Evolutionary conservation across 2,888 invertebrate species (phyloP).

Genomic region (Leptopterna dolabrata): DNA sequence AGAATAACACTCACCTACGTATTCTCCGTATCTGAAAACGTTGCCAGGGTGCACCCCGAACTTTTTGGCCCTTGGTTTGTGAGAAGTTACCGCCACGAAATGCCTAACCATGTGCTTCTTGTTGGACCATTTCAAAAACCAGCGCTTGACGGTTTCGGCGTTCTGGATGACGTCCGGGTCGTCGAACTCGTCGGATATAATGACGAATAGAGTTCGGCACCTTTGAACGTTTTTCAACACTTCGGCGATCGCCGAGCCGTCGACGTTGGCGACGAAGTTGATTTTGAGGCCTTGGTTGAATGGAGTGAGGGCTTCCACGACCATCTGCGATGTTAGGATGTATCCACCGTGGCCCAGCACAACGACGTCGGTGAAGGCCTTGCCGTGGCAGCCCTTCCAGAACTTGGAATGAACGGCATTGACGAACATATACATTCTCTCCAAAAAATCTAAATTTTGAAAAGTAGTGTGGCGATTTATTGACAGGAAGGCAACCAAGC

Average conservation of each 20-base stretch:
- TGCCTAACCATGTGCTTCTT: slow-evolving; percentile 71
- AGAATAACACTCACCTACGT: slow-evolving; percentile 93
- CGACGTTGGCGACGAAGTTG: slow-evolving; percentile 99
- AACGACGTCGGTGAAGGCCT: slow-evolving; percentile 94
- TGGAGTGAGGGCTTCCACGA: slow-evolving; percentile 95
- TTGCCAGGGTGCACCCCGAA: slow-evolving; percentile 84
- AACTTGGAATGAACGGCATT: slow-evolving; percentile 70
- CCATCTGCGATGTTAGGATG: slow-evolving; percentile 92
- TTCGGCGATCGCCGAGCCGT: slow-evolving; percentile 97
- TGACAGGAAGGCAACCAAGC: too few species aligned
- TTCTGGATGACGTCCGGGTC: slow-evolving; percentile 99
- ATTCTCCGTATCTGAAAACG: slow-evolving; percentile 75
- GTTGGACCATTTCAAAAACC: slow-evolving; percentile 89
- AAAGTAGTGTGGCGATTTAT: neutral
- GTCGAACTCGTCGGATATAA: slow-evolving; percentile 99
- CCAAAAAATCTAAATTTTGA: slow-evolving; percentile 2
- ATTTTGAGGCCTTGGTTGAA: slow-evolving; percentile 86
- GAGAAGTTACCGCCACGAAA: slow-evolving; percentile 74
- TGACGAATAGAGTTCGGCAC: slow-evolving; percentile 97
- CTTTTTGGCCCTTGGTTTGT: slow-evolving; percentile 90
- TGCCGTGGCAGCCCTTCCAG: slow-evolving; percentile 86
- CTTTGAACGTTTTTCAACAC: slow-evolving; percentile 87
- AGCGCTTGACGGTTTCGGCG: slow-evolving; percentile 95
- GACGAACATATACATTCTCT: slow-evolving; percentile 23
- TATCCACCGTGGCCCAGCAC: slow-evolving; percentile 99